Percentiles rank a stretch among this genome's conserved stretches.
Evolutionary conservation across 2,113 vertebrate genomes (phyloP).

Genomic region (Asarcornis scutulata): DNA sequence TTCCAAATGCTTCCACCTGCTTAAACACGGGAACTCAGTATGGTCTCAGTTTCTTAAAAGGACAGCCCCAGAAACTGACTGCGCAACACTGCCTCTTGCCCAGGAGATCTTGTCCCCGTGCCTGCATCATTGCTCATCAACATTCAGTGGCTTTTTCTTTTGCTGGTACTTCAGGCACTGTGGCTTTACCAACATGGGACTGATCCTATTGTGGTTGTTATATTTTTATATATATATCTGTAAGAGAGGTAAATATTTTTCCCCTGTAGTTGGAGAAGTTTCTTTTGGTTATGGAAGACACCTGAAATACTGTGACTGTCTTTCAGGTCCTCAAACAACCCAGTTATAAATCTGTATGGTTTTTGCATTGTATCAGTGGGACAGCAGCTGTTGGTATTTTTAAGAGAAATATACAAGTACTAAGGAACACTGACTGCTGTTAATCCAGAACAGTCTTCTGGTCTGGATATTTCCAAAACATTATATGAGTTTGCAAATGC

Average conservation of each 20-base stretch:
- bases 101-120: neutral
- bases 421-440: neutral
- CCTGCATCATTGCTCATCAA: neutral
- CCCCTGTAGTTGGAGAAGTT: neutral
- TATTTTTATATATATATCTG: neutral
- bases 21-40: neutral
- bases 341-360: neutral
- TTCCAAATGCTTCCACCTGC: neutral
- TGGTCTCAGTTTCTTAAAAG: conserved; percentile 8
- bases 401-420: neutral
- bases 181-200: neutral
- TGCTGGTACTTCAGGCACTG: neutral
- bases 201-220: neutral
- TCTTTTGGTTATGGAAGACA: neutral
- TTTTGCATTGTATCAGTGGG: neutral
- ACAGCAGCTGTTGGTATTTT: neutral
- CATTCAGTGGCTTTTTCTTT: neutral
- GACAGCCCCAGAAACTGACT: neutral
- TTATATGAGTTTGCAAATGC: neutral
- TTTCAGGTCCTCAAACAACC: neutral
- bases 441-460: neutral
- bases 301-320: neutral
- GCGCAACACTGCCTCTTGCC: neutral
- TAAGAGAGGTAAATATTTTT: neutral
- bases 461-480: neutral